Conservation (phyloP, 2,797 vertebrate species). For the Thamnophis elegans region DNA sequence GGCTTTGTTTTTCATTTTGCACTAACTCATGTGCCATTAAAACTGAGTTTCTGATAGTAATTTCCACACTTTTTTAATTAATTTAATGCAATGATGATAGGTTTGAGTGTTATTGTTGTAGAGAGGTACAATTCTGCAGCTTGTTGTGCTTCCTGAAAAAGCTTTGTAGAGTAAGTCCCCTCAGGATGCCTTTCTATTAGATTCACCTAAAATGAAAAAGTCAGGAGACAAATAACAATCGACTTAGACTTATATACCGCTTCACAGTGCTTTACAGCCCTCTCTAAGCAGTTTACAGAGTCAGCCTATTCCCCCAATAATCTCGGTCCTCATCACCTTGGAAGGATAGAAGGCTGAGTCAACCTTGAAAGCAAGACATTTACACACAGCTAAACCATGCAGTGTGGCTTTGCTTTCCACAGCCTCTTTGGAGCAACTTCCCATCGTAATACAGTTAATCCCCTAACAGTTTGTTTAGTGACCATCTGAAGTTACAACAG, state of each 20-base stretch:
- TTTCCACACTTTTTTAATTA: constrained; percentile 39
- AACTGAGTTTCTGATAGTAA: constrained; percentile 35
- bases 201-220: not conserved
- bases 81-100: not conserved
- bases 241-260: no score
- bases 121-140: not conserved
- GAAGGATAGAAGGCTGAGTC: not conserved
- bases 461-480: not conserved
- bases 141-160: not conserved
- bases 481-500: not conserved
- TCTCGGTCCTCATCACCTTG: no score
- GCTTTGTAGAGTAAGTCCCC: not conserved
- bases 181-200: not conserved
- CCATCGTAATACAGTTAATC: not conserved
- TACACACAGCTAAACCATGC: not conserved
- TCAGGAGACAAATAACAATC: no score
- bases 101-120: not conserved
- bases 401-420: not conserved
- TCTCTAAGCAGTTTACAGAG: no score
- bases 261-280: no score
- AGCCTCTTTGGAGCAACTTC: not conserved
- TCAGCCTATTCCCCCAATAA: no score
- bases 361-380: not conserved
- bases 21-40: constrained; percentile 39
- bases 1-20: constrained; percentile 51